A percentile compares a stretch with the other conserved stretches of the same genome.
Conservation (phyloP, 2,113 vertebrate species). For the Mionectes macconnelli region DNA sequence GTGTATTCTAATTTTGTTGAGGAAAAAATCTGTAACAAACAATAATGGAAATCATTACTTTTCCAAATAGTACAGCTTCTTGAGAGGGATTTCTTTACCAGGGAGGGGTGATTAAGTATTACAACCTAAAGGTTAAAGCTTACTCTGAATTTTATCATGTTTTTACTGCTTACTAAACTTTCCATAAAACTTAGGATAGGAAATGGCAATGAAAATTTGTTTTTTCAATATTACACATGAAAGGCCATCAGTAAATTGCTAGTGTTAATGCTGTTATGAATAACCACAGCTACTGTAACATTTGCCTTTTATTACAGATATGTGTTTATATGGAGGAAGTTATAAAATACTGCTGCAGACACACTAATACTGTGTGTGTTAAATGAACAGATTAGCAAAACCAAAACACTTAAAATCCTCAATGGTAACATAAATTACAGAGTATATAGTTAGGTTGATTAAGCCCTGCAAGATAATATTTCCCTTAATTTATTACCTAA, state of each 20-base stretch:
- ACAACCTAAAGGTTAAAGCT: not conserved
- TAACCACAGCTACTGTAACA: not conserved
- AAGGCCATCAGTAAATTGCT: not conserved
- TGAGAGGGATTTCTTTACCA: not conserved
- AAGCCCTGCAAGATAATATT: not conserved
- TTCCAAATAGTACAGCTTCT: not conserved
- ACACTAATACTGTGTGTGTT: not conserved
- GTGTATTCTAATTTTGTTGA: not conserved
- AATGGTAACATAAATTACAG: not conserved
- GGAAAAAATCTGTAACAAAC: not conserved
- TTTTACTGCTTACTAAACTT: not conserved
- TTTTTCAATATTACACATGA: not conserved
- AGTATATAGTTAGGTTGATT: not conserved
- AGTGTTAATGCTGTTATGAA: not conserved
- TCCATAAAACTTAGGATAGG: not conserved
- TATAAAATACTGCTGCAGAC: not conserved
- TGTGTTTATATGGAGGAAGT: not conserved
- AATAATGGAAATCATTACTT: not conserved
- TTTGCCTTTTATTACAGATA: not conserved
- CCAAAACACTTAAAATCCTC: not conserved
- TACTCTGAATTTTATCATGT: not conserved
- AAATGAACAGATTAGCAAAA: not conserved
- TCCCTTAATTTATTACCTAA: slow-evolving; percentile 24
- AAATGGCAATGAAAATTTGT: not conserved
- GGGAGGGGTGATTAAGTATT: not conserved